phyloP scores from a whole-genome alignment of 2,797 vertebrate species.

The Eremophila alpestris region DNA sequence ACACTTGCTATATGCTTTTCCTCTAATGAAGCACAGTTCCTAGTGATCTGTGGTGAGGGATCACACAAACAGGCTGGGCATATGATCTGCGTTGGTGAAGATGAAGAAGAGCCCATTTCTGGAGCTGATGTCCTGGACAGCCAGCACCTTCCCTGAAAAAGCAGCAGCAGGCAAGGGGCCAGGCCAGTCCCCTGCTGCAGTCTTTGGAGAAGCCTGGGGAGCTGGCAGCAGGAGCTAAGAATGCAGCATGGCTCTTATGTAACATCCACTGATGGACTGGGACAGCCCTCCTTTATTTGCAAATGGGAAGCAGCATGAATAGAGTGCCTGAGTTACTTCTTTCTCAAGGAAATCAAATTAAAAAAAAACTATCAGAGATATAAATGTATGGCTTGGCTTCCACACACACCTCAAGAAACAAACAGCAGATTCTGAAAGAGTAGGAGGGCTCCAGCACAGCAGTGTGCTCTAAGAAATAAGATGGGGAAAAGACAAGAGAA shows the following conservation, averaged over 20 bases:
- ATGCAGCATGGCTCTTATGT: not conserved
- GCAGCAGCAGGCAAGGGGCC: not conserved
- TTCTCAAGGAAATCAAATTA: not conserved
- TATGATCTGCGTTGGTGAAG: not conserved
- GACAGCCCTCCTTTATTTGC: not conserved
- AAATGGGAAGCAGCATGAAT: not conserved
- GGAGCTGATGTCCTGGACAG: not conserved
- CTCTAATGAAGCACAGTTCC: not conserved
- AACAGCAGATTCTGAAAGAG: not conserved
- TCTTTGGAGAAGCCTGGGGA: not conserved
- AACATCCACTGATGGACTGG: not conserved
- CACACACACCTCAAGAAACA: not conserved
- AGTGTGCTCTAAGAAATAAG: not conserved
- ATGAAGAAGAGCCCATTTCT: conserved; percentile 33
- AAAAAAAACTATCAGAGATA: not conserved
- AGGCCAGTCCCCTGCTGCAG: not conserved
- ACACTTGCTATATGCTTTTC: not conserved
- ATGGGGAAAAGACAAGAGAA: not conserved
- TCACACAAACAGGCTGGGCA: not conserved
- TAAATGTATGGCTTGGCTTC: not conserved
- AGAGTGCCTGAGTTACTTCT: not conserved
- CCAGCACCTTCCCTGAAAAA: not conserved
- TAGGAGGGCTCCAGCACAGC: not conserved
- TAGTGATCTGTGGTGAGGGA: not conserved
- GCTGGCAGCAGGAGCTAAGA: not conserved